Evolutionary conservation across 2,888 invertebrate genomes (phyloP).

Genomic region (Drosophila niveifrons): DNA sequence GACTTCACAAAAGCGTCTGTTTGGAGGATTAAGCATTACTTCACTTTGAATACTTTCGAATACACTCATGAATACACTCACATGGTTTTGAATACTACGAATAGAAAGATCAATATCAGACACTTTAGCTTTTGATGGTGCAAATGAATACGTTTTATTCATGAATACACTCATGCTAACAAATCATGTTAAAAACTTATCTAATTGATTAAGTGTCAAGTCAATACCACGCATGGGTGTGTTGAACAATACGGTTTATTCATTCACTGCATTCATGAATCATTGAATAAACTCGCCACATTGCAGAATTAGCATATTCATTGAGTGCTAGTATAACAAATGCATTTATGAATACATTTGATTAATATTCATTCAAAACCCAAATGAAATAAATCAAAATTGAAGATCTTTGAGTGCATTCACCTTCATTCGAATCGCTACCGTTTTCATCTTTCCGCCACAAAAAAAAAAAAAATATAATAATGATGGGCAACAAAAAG

Average conservation of each 20-base stretch:
- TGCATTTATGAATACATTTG: neutral
- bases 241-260: neutral
- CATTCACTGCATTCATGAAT: neutral
- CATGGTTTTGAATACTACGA: neutral
- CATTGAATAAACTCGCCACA: neutral
- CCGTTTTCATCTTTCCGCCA: conserved; percentile 4
- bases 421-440: conserved; percentile 24
- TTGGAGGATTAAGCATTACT: neutral
- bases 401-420: conserved; percentile 19
- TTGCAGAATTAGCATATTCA: neutral
- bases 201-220: neutral
- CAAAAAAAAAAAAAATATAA: neutral
- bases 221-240: neutral
- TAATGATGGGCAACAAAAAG: neutral
- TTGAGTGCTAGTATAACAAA: neutral
- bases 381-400: neutral
- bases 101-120: neutral
- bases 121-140: neutral
- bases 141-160: conserved; percentile 1
- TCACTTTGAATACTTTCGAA: neutral
- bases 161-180: neutral
- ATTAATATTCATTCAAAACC: neutral
- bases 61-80: conserved; percentile 12
- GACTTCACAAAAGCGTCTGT: neutral
- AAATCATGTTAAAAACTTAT: neutral